Evolutionary conservation across 2,113 vertebrate genomes (phyloP).

Genomic region (Calidris pygmaea): DNA sequence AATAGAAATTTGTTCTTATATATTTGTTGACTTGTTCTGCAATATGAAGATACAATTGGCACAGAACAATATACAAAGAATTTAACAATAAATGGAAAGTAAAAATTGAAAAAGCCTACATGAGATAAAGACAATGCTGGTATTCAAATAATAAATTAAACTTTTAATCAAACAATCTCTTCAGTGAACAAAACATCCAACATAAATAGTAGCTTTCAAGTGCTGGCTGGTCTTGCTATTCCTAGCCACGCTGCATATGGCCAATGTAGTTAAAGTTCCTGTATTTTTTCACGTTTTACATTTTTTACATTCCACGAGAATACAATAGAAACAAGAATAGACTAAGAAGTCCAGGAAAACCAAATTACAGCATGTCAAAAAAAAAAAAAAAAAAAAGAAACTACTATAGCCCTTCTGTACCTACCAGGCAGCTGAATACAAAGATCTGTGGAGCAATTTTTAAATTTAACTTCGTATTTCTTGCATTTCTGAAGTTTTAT

Average conservation of each 20-base stretch:
- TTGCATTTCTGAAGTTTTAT: rapidly evolving
- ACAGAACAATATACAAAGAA: neutral
- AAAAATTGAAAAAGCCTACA: neutral
- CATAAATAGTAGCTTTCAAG: neutral
- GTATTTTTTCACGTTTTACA: neutral
- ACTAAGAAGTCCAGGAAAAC: neutral
- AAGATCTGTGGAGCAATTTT: rapidly evolving
- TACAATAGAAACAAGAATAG: neutral
- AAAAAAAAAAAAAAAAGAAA: neutral
- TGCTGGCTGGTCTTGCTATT: neutral
- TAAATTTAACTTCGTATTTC: rapidly evolving
- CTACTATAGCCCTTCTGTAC: neutral
- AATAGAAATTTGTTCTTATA: neutral
- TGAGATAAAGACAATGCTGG: neutral
- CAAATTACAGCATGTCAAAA: neutral
- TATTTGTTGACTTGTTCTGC: neutral
- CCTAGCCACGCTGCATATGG: neutral
- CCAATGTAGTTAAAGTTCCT: neutral
- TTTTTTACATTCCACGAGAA: neutral
- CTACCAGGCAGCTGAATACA: neutral
- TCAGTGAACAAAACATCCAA: neutral
- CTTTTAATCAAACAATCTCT: neutral
- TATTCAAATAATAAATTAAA: neutral
- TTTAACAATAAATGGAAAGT: neutral
- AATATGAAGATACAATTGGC: neutral